Conservation (phyloP, 2,888 invertebrate species). For the Drosophila parthenogenetica region DNA sequence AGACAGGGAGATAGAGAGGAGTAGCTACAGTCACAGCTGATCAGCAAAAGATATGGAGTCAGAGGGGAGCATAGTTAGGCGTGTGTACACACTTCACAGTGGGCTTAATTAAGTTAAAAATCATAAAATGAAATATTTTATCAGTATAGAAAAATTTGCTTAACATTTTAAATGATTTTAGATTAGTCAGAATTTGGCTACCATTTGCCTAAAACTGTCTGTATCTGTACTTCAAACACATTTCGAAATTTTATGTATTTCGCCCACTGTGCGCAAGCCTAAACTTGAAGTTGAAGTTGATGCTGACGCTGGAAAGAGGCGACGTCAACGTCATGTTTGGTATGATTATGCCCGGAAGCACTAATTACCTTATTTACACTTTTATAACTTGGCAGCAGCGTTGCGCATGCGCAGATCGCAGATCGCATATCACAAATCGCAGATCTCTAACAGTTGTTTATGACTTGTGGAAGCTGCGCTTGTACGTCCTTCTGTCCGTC, state of each 20-base stretch:
- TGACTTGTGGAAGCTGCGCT: slow-evolving; percentile 66
- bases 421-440: slow-evolving; percentile 23
- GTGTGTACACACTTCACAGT: not conserved
- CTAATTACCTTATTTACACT: slow-evolving; percentile 84
- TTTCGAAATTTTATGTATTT: not conserved
- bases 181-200: too few species aligned
- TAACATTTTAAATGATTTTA: too few species aligned
- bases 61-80: not conserved
- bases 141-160: too few species aligned
- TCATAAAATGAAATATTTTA: too few species aligned
- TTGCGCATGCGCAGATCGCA: slow-evolving; percentile 65
- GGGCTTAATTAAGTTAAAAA: not conserved
- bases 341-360: slow-evolving; percentile 83
- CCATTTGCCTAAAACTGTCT: too few species aligned
- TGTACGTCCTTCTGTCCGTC: slow-evolving; percentile 19
- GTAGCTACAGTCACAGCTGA: not conserved
- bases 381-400: slow-evolving; percentile 73
- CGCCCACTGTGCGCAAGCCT: slow-evolving; percentile 15
- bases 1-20: not conserved
- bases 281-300: slow-evolving; percentile 14
- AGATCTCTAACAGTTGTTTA: slow-evolving; percentile 70
- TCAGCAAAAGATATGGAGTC: not conserved
- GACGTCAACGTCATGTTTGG: slow-evolving; percentile 70
- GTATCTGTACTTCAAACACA: too few species aligned
- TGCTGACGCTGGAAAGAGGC: slow-evolving; percentile 24